Percentiles rank a stretch among this genome's conserved stretches.
Evolutionary conservation across 2,888 invertebrate species (phyloP).

Genomic region (Xestia sexstrigata): DNA sequence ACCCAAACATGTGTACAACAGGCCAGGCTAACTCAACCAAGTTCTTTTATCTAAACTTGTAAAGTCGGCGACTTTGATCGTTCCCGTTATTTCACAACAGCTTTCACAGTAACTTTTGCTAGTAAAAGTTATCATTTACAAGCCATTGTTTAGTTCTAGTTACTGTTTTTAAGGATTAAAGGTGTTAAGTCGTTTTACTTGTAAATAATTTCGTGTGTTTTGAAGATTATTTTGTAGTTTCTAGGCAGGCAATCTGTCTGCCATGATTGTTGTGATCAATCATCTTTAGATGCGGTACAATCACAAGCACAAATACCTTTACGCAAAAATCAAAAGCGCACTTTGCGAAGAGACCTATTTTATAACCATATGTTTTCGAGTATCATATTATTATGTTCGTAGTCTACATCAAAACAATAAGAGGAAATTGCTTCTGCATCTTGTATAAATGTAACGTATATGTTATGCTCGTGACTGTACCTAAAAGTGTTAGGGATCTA

Average conservation of each 20-base stretch:
- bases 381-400: not conserved
- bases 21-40: not conserved
- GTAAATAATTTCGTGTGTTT: not conserved
- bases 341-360: not conserved
- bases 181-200: not conserved
- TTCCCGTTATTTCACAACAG: slow-evolving; percentile 20
- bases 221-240: not conserved
- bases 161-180: slow-evolving; percentile 23
- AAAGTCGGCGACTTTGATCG: slow-evolving; percentile 20
- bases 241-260: not conserved
- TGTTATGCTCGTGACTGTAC: not conserved
- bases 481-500: not conserved
- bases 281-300: not conserved
- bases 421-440: not conserved
- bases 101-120: not conserved
- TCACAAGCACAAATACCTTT: not conserved
- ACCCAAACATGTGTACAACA: slow-evolving; percentile 27
- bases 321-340: not conserved
- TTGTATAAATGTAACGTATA: not conserved
- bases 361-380: not conserved
- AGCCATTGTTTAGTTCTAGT: slow-evolving; percentile 24
- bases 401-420: not conserved
- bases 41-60: slow-evolving; percentile 2
- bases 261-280: not conserved
- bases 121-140: slow-evolving; percentile 12